Conservation (phyloP, 2,888 invertebrate species). For the Euphydryas editha region DNA sequence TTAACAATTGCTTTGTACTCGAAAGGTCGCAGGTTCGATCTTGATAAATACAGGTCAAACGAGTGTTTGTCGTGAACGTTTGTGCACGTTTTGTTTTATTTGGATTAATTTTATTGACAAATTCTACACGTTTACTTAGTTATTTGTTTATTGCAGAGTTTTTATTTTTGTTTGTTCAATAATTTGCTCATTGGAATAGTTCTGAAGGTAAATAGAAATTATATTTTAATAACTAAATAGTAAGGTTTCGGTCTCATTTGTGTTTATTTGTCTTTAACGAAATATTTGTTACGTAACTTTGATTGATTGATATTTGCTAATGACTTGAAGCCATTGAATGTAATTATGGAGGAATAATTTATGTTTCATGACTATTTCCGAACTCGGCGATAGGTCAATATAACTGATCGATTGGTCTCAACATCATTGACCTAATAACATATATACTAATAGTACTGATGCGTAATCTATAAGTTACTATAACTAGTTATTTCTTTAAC, state of each 20-base stretch:
- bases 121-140: too few species aligned
- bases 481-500: too few species aligned
- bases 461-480: too few species aligned
- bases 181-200: too few species aligned
- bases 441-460: constrained; percentile 39
- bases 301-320: not conserved
- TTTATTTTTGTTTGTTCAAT: too few species aligned
- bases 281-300: not conserved
- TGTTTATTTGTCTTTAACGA: not conserved
- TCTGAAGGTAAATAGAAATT: too few species aligned
- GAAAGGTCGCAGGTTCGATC: too few species aligned
- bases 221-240: too few species aligned
- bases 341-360: constrained; percentile 25
- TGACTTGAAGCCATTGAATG: not conserved
- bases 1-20: not conserved
- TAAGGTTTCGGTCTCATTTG: too few species aligned
- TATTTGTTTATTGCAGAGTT: too few species aligned
- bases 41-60: too few species aligned
- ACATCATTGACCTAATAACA: constrained; percentile 70
- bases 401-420: constrained; percentile 50
- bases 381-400: constrained; percentile 16
- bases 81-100: not conserved
- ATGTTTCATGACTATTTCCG: constrained; percentile 32
- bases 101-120: too few species aligned
- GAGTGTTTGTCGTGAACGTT: not conserved